Conservation (phyloP, 2,888 invertebrate genomes). For the Sceliomorpha sp. region DNA sequence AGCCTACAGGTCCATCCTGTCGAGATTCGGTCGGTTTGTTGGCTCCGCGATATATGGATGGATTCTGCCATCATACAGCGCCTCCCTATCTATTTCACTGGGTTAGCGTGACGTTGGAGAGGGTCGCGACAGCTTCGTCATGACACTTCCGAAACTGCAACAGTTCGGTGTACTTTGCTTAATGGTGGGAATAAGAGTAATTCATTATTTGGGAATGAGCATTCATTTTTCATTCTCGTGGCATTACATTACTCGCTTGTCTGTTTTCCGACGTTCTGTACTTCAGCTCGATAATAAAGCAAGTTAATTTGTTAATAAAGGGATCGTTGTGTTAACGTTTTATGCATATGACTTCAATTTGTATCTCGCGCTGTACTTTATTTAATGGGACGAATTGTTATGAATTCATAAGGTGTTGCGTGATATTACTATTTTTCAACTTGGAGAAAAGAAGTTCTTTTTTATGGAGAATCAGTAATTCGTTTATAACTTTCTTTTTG, state of each 20-base stretch:
- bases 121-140: conserved; percentile 40
- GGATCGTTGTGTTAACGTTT: no score
- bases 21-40: conserved; percentile 77
- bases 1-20: conserved; percentile 72
- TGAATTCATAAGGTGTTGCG: no score
- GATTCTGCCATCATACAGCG: conserved; percentile 61
- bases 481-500: no score
- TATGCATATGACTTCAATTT: no score
- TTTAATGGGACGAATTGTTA: no score
- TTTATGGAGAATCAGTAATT: no score
- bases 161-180: conserved; percentile 31
- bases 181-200: conserved; percentile 12
- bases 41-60: conserved; percentile 73
- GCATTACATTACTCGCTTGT: neutral
- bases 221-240: conserved; percentile 6
- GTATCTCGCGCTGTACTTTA: no score
- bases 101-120: conserved; percentile 70
- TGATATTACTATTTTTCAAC: no score
- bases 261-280: no score
- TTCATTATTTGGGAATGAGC: conserved; percentile 19
- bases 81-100: conserved; percentile 73
- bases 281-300: neutral
- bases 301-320: no score
- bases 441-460: no score
- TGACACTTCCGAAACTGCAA: conserved; percentile 33